Base-by-base conservation (phyloP, 2,888 invertebrate species). In the Dolichopus griseipennis region DNA sequence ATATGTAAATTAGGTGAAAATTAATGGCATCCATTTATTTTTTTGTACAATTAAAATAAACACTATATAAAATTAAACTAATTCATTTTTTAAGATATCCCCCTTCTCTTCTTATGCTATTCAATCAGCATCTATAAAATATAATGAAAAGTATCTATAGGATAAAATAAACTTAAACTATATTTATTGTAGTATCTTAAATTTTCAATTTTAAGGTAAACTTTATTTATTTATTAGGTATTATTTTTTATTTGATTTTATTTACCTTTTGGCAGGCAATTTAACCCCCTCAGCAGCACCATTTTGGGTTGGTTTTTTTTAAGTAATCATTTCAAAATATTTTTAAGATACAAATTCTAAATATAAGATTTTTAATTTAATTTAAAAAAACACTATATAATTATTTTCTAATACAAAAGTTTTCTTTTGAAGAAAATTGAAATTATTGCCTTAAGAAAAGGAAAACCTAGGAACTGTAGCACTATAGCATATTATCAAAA, bases 1-100 rank as follows among this genome's bases (percentile, higher is more conserved):
- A 18, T 52, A 52, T 52, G 52, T 52, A 52, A 52, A 52, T 52
- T 52, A 52, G 52, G 52, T 52, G 52, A 52, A 52, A 52, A 52
- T 52, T 52, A 52, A 52, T 18, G 52, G 52, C 52, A 52, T 52
- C 52, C 52, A 52, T 52, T 52, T 52, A 52, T 52, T 52, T 37
- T 37, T 27, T 27, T 5, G 27, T 27, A 27, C 5, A 27, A 27
- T 27, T 27, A 27, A 27, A 27, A 27, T 27, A 27, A 27, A 27
- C 27, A 27, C 27, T 27, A 27, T 27, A 27, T 27, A 27, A 27
- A 27, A 27, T 27, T 27, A 27, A 27, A 27, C 27, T 27, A 27
- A 27, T 27, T 27, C 27, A 27, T 27, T 27, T 27, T n/a, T 27
- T 27, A 27, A 27, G 27, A 27, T 5, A 27, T 27, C 2, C 5